Evolutionary conservation across 1,140 invertebrate genomes (phyloP), one percentile per base, ranked within the genome.

Genomic region (Bombus consobrinus): DNA sequence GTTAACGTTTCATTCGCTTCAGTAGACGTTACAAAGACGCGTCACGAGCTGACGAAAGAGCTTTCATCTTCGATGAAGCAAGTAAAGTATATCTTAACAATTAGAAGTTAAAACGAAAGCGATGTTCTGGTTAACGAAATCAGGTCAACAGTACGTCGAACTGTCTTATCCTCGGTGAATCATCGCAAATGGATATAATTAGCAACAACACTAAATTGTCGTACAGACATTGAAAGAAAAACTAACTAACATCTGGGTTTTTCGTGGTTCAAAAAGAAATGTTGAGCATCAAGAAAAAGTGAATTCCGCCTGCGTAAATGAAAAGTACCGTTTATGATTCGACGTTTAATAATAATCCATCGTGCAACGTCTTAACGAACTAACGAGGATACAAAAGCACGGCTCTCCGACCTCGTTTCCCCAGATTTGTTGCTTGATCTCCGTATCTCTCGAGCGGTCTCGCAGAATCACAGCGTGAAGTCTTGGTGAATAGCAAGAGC

Each of bases 311-410:
- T 80, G 41, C 59, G 62, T 73, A 86, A 81, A 90, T 83, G 73
- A 37, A 59, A 22, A 72, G 66, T 62, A 62, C 66, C 87, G 86
- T 88, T 88, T 87, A 85, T 80, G 76, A 72, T 81, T 85, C 72
- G 74, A 86, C 87, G 84, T 82, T 85, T 86, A 82, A 89, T 91
- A 85, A 87, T 91, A 82, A 87, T 90, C 77, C 83, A 78, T 91
- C 89, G 87, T 83, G 73, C 81, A 71, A 34, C 37, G 64, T 71
- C 79, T 87, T 89, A 87, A 89, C 88, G 88, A 87, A 87, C 81
- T 76, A 74, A 77, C 81, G 73, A 79, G 64, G 28, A 81, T 75
- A 88, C 85, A 89, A 89, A 83, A 80, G 79, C 77, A 28, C 59
- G 75, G 41, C 47, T 73, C 80, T 68, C 69, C 75, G 80, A 89